These are phyloP conservation scores for Pantelozetes paolii DNA, from an alignment of 2,888 invertebrate species.

Conservation along the genomic window DNA sequence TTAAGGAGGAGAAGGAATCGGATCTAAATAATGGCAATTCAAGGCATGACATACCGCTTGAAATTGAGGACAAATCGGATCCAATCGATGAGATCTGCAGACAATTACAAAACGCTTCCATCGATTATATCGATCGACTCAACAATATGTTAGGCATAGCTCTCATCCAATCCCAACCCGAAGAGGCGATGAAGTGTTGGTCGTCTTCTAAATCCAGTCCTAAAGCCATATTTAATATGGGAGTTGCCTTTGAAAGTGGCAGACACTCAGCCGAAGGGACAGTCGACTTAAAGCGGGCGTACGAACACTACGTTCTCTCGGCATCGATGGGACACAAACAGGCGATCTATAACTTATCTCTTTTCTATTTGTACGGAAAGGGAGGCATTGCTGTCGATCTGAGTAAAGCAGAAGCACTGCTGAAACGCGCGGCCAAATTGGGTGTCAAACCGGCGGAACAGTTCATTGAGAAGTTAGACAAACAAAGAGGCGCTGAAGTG, in stretches of 20 bases:
- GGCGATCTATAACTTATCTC: constrained; percentile 40
- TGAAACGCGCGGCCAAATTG: constrained; percentile 4
- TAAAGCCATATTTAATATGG: constrained; percentile 40
- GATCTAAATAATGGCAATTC: background rate
- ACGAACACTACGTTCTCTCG: constrained; percentile 33
- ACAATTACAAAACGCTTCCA: constrained; percentile 20
- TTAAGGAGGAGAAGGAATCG: background rate
- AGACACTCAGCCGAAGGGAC: constrained; percentile 8
- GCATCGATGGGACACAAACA: constrained; percentile 36
- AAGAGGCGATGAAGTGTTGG: constrained; percentile 41
- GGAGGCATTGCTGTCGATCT: constrained; percentile 15
- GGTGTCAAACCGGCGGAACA: constrained; percentile 38
- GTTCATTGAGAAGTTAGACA: constrained; percentile 7
- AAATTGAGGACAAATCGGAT: background rate
- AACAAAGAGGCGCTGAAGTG: background rate
- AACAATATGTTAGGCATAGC: constrained; percentile 37
- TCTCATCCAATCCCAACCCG: constrained; percentile 8
- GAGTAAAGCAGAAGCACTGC: constrained; percentile 1
- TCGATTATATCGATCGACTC: constrained; percentile 38
- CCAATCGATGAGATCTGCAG: constrained; percentile 17
- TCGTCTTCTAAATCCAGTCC: constrained; percentile 19
- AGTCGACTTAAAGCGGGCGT: constrained; percentile 30
- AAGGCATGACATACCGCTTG: background rate
- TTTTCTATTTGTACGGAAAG: constrained; percentile 42
- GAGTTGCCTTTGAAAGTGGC: constrained; percentile 40